Conservation (phyloP, 2,888 invertebrate species). For the Erpobdella octoculata region DNA sequence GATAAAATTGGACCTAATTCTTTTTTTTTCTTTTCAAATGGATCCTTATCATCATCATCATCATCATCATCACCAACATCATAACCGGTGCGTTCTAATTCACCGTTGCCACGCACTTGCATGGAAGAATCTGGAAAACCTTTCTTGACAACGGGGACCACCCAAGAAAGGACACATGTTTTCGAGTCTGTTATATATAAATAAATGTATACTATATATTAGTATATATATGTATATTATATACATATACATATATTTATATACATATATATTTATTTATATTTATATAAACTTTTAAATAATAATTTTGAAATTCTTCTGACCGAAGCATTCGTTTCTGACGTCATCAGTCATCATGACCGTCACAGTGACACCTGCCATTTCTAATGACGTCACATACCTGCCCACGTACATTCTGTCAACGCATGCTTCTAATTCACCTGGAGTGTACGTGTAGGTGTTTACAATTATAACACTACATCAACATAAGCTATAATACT, state of each 20-base stretch:
- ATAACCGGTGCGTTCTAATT: neutral
- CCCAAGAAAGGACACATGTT: slow-evolving; percentile 30
- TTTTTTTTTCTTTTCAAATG: too few species aligned
- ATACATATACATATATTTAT: too few species aligned
- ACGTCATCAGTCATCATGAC: slow-evolving; percentile 50
- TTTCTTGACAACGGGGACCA: neutral
- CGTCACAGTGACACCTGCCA: slow-evolving; percentile 70
- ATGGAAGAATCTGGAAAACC: too few species aligned
- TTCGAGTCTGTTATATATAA: slow-evolving; percentile 22
- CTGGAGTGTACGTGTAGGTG: too few species aligned
- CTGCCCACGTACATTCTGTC: slow-evolving; percentile 59
- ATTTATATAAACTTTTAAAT: neutral
- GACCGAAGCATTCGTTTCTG: slow-evolving; percentile 29
- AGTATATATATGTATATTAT: too few species aligned
- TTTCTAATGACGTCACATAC: slow-evolving; percentile 69
- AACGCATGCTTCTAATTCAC: slow-evolving; percentile 49
- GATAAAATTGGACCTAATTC: too few species aligned
- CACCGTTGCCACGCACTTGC: too few species aligned
- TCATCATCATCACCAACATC: neutral
- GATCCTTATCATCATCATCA: neutral
- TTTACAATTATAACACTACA: too few species aligned
- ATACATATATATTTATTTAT: neutral
- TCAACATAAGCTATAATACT: too few species aligned
- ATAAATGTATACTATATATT: too few species aligned
- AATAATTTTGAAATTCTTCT: too few species aligned